A percentile compares a stretch with the other conserved stretches of the same genome.
These are phyloP conservation scores for Genyomyrus donnyi DNA, from an alignment of 2,113 vertebrate species.

Conservation along the genomic window DNA sequence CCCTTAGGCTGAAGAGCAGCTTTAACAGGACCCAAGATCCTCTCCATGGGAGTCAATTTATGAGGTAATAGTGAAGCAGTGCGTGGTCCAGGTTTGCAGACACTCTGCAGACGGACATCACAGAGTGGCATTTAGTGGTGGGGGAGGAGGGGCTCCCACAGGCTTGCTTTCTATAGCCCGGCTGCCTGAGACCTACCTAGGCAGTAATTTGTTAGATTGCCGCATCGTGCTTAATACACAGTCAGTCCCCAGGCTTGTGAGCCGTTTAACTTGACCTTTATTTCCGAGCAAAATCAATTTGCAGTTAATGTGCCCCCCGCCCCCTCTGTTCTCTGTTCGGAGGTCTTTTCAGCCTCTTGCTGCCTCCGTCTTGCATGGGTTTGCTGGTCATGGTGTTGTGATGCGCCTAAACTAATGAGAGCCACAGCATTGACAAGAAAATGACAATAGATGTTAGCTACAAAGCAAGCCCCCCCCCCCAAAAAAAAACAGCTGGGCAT, in stretches of 20 bases:
- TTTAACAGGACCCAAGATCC: slow-evolving; percentile 33
- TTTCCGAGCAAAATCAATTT: slow-evolving; percentile 60
- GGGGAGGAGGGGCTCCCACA: slow-evolving; percentile 29
- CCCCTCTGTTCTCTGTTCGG: slow-evolving; percentile 45
- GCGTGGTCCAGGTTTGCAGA: background rate
- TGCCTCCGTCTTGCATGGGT: background rate
- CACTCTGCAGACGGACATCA: slow-evolving; percentile 53
- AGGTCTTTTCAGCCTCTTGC: slow-evolving; percentile 39
- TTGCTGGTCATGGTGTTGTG: background rate
- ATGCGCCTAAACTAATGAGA: background rate
- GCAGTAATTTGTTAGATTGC: slow-evolving; percentile 53
- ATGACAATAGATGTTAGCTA: background rate
- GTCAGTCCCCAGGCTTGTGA: slow-evolving; percentile 44
- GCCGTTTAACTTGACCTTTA: slow-evolving; percentile 66
- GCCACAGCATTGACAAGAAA: background rate
- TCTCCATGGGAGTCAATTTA: slow-evolving; percentile 39
- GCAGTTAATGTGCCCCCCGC: slow-evolving; percentile 48
- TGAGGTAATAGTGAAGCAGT: slow-evolving; percentile 29
- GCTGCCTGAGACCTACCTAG: slow-evolving; percentile 36
- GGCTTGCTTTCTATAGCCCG: slow-evolving; percentile 43
- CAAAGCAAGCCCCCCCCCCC: background rate
- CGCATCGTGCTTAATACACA: slow-evolving; percentile 53
- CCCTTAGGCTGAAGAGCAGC: background rate
- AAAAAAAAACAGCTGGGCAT: background rate
- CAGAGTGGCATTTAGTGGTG: slow-evolving; percentile 53